Conservation (phyloP, 2,797 vertebrate species). For the Malacoctenus gilli region DNA sequence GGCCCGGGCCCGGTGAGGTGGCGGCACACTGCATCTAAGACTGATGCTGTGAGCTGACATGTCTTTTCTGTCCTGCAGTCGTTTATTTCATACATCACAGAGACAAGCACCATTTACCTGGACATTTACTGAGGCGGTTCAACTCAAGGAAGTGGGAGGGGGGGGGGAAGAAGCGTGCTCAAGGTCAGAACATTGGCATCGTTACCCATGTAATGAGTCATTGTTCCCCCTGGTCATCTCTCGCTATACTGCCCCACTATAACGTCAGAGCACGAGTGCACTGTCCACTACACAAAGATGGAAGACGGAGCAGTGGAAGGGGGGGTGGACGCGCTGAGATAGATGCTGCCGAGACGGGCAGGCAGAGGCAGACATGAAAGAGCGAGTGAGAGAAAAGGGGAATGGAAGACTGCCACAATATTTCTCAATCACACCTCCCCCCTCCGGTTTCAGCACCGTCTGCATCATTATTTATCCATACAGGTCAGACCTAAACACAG, state of each 20-base stretch:
- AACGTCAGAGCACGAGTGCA: conserved; percentile 13
- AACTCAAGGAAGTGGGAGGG: conserved; percentile 40
- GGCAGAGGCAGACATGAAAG: conserved; percentile 10
- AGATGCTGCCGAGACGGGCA: conserved; percentile 9
- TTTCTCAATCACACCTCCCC: conserved; percentile 37
- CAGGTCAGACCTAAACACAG: conserved; percentile 46
- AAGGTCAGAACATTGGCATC: conserved; percentile 73
- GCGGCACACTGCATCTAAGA: conserved; percentile 56
- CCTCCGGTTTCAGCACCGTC: conserved; percentile 26
- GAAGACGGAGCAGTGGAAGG: not conserved
- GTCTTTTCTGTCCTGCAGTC: conserved; percentile 64
- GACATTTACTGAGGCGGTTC: conserved; percentile 73
- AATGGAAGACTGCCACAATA: conserved; percentile 35
- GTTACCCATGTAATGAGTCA: conserved; percentile 76
- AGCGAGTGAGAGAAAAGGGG: conserved; percentile 1
- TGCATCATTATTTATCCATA: conserved; percentile 67
- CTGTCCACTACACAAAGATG: conserved; percentile 19
- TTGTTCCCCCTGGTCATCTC: conserved; percentile 69
- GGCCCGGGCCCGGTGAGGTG: conserved; percentile 37
- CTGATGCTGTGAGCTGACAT: conserved; percentile 65
- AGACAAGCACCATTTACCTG: conserved; percentile 78
- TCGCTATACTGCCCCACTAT: conserved; percentile 30
- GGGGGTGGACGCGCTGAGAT: not conserved
- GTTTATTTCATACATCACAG: conserved; percentile 73
- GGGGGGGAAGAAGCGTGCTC: conserved; percentile 27